Conservation (phyloP, 2,113 vertebrate genomes). For the Meleagris gallopavo region DNA sequence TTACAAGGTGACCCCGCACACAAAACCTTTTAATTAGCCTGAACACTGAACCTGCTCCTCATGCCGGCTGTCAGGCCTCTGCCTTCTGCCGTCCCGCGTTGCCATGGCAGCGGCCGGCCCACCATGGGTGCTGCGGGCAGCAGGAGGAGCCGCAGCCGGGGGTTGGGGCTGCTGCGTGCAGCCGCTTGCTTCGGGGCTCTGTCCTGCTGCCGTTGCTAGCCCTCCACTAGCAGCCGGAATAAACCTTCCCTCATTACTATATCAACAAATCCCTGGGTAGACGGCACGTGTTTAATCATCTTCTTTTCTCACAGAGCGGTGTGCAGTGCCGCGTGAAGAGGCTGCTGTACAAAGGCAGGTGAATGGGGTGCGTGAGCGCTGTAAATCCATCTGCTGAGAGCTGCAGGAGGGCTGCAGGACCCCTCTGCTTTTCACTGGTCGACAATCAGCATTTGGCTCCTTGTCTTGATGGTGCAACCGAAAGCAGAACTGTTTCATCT, state of each 20-base stretch:
- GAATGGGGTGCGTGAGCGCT: background rate
- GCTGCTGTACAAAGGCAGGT: background rate
- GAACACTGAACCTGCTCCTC: constrained; percentile 54
- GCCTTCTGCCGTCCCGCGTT: constrained; percentile 64
- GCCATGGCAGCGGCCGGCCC: constrained; percentile 57
- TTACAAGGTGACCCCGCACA: constrained; percentile 70
- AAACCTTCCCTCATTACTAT: background rate
- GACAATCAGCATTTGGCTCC: background rate
- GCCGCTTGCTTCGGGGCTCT: constrained; percentile 11
- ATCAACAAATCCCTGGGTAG: background rate
- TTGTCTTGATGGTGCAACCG: background rate
- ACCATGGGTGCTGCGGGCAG: constrained; percentile 59
- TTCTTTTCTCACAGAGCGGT: background rate
- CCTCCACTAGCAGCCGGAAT: background rate
- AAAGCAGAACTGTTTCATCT: background rate
- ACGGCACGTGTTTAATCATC: background rate
- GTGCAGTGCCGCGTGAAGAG: background rate
- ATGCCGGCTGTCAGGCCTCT: constrained; percentile 50
- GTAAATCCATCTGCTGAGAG: background rate
- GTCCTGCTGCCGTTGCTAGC: constrained; percentile 23
- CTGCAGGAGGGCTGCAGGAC: background rate
- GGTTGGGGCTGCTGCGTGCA: background rate
- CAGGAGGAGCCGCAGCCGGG: constrained; percentile 11
- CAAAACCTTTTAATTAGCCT: constrained; percentile 75
- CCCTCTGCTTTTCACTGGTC: background rate